Conservation (phyloP, 2,888 invertebrate species). For the Stratiomys singularior region DNA sequence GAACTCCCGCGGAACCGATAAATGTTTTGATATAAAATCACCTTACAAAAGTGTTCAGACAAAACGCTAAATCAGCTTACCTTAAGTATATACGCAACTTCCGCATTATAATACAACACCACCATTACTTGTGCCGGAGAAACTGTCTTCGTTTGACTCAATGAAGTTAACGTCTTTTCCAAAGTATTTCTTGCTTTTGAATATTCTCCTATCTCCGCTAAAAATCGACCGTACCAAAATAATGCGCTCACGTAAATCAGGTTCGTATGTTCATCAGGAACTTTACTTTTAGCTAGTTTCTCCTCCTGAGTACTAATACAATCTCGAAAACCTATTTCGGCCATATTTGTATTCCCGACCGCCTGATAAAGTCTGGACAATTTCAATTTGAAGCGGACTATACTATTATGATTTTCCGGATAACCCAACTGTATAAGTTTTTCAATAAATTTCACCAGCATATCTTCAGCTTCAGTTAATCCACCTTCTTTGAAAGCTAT, state of each 20-base stretch:
- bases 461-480: constrained; percentile 62
- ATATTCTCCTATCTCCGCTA: constrained; percentile 58
- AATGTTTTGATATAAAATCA: no score
- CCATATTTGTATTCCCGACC: constrained; percentile 60
- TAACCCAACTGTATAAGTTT: constrained; percentile 62
- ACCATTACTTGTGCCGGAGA: constrained; percentile 66
- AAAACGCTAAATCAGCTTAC: constrained; percentile 42
- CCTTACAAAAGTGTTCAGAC: neutral
- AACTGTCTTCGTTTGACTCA: constrained; percentile 63
- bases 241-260: constrained; percentile 64
- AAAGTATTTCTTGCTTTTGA: constrained; percentile 61
- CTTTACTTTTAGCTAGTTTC: constrained; percentile 61
- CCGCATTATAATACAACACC: constrained; percentile 65
- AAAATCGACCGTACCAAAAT: constrained; percentile 67
- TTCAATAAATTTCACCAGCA: constrained; percentile 64
- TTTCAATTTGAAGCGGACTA: constrained; percentile 65
- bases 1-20: no score
- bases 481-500: constrained; percentile 64
- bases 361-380: constrained; percentile 64
- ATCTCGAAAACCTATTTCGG: constrained; percentile 65
- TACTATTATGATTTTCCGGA: constrained; percentile 62
- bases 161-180: constrained; percentile 63
- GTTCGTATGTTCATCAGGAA: constrained; percentile 63
- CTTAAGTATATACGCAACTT: constrained; percentile 53
- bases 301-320: constrained; percentile 62